Evolutionary conservation across 2,797 vertebrate genomes (phyloP), one percentile per base, ranked within the genome.

Genomic region (Mergus octosetaceus): DNA sequence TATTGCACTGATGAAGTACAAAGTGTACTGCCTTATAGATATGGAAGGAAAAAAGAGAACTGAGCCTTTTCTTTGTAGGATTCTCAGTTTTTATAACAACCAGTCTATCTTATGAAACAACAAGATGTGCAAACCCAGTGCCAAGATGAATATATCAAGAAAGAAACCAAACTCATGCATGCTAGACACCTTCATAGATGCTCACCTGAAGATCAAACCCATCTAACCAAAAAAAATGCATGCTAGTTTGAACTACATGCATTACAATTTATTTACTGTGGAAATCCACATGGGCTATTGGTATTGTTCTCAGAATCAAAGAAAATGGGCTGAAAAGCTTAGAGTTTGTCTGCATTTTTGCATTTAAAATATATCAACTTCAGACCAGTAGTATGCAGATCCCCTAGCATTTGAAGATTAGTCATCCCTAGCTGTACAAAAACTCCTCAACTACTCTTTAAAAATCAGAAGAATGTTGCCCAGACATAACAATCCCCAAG

Each of bases 371-470:
- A 56, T 24, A 49, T 73, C 41, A 79, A 49, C 27, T 73, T 86
- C 88, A 38, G 88, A 88, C 85, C 94, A 95, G 86, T 68, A 66
- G 76, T 60, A 86, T 34, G 62, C 51, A 95, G 80, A 76, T 90
- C 24, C 10, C 66, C 66, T 39, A 60, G 13, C 69, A 36, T 64
- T 15, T 60, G 38, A 94, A 90, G 71, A 89, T 93, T 89, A 36
- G 58, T 56, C 75, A 73, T 60, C 34, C 66, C 64, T 24, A 73
- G 36, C 60, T 76, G 70, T 41, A 58, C 73, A 94, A 88, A 80
- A 94, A 90, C 32, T 75, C 25, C 13, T 91, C 68, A 76, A 56
- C 47, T 90, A 38, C 56, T 81, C 41, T 66, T 94, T 82, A 3
- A 91, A 74, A 91, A 91, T 84, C 70, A 36, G 56, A 87, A 79